A percentile compares a stretch with the other conserved stretches of the same genome.
Conservation (phyloP, 2,113 vertebrate species). For the Dipodomys spectabilis region DNA sequence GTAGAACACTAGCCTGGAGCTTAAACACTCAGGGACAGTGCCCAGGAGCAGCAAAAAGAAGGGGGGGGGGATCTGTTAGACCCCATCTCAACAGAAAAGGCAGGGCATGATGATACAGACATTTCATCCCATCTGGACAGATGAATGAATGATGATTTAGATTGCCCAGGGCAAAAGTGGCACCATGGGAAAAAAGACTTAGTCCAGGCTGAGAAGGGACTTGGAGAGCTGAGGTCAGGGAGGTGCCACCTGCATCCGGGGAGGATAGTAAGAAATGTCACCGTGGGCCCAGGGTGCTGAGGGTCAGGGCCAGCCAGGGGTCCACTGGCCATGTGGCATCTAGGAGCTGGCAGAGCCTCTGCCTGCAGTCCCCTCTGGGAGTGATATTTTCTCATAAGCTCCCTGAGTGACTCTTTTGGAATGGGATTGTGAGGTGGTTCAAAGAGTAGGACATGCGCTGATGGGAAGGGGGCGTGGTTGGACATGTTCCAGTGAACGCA, state of each 20-base stretch:
- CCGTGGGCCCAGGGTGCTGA: too few species aligned
- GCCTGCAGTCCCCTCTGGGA: too few species aligned
- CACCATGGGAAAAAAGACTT: not conserved
- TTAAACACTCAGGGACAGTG: too few species aligned
- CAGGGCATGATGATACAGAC: too few species aligned
- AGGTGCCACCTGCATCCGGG: not conserved
- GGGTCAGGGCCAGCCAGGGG: not conserved
- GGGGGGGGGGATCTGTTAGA: too few species aligned
- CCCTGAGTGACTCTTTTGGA: not conserved
- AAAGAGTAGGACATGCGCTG: not conserved
- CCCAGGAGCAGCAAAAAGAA: too few species aligned
- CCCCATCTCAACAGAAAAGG: too few species aligned
- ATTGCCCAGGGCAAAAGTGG: not conserved
- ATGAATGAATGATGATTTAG: too few species aligned
- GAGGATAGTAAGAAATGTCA: not conserved
- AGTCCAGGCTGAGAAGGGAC: not conserved
- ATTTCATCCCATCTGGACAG: too few species aligned
- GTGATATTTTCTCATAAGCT: not conserved
- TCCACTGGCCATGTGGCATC: rapidly evolving
- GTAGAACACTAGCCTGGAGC: too few species aligned
- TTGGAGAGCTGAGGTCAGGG: not conserved
- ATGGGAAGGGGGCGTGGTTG: not conserved
- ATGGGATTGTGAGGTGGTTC: not conserved
- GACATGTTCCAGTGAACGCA: too few species aligned
- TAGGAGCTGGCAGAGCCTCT: not conserved